Evolutionary conservation across 1,140 invertebrate species (phyloP), one percentile per base, ranked within the genome.

Genomic region (Panulirus ornatus): DNA sequence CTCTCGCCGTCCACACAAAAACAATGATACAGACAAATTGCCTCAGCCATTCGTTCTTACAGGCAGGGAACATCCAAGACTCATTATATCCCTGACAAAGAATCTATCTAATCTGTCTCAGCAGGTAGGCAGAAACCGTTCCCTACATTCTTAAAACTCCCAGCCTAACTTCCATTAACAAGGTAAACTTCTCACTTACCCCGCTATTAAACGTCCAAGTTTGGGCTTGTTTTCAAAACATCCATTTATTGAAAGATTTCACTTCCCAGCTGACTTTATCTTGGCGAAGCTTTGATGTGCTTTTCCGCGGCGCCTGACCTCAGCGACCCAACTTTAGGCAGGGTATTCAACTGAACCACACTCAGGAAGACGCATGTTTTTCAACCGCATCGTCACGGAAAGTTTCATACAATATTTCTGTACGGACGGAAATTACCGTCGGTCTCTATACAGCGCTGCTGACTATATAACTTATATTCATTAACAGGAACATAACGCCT

Each of bases 111-210:
- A 42, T 42, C 58, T 36, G 58, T 71, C 58, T 34, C 58, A 71
- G 36, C 58, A 66, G 81, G 58, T 70, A 70, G 2, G 58, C 27
- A 40, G 73, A 81, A 81, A 36, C 58, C 27, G 36, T 47, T 47
- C 83, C 66, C 83, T 85, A 85, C 83, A 73, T 85, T 40, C 42
- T 73, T 51, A 34, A 40, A 73, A 51, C 66, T 75, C 54, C 71
- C 70, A 1, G 40, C 66, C 42, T 71, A 85, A 85, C 83, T 85
- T 85, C 83, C 83, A 85, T 85, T 75, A 85, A 85, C 83, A 85
- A 85, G 66, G 73, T 85, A 47, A 85, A 85, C 83, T 85, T 73
- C 38, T 30, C 83, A 44, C 83, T 85, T 85, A 38, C n/a, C 66
- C 42, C 16, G 66, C 83, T 75, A 85, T 85, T 85, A 85, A 85